Percentiles rank a stretch among this genome's conserved stretches.
phyloP scores from a whole-genome alignment of 2,888 invertebrate genomes.

The Drosophila vallismaia region DNA sequence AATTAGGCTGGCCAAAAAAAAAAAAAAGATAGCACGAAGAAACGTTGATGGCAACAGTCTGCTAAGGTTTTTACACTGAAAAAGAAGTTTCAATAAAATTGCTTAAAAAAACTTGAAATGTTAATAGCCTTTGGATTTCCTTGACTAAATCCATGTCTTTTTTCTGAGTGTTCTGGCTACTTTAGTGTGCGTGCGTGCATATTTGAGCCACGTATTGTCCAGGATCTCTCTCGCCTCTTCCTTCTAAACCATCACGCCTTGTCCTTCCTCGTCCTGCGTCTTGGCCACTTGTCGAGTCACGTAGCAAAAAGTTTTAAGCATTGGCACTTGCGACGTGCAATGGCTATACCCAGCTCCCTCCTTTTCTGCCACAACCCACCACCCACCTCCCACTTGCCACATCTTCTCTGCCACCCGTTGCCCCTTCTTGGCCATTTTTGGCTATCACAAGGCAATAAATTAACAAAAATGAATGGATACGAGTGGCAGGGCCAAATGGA shows the following conservation, averaged over 20 bases:
- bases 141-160: not conserved
- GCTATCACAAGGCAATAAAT: constrained; percentile 68
- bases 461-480: constrained; percentile 74
- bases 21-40: constrained; percentile 18
- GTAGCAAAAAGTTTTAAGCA: constrained; percentile 79
- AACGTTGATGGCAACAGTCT: constrained; percentile 49
- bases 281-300: constrained; percentile 71
- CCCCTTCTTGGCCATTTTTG: constrained; percentile 37
- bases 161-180: constrained; percentile 13
- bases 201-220: constrained; percentile 77
- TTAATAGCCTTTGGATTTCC: no score
- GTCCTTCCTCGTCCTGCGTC: constrained; percentile 6
- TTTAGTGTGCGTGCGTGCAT: constrained; percentile 69
- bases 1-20: constrained; percentile 63
- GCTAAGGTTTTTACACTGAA: constrained; percentile 15
- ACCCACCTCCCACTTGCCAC: constrained; percentile 13
- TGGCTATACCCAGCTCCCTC: constrained; percentile 16
- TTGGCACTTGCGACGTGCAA: constrained; percentile 74
- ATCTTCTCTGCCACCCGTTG: not conserved
- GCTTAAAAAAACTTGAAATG: no score
- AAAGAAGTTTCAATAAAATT: not conserved
- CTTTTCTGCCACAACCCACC: not conserved
- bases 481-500: constrained; percentile 23
- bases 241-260: constrained; percentile 6
- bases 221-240: constrained; percentile 25